Evolutionary conservation across 2,797 vertebrate species (phyloP).

Genomic region (Oceanodroma leucorhoa): DNA sequence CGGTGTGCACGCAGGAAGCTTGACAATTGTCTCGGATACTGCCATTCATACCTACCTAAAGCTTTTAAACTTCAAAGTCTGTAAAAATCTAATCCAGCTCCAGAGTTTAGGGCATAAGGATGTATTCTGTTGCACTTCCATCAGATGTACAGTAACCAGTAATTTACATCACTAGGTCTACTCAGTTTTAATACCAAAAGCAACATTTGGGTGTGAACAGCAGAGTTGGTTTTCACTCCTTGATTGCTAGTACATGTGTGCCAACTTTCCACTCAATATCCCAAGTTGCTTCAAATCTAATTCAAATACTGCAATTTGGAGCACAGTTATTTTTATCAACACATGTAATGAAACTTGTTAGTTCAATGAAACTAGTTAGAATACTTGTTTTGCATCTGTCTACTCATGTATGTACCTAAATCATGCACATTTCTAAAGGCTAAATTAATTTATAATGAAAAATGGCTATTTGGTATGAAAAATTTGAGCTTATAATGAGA

Average conservation of each 20-base stretch:
- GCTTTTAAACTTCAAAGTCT: neutral
- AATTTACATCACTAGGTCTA: neutral
- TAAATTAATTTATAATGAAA: neutral
- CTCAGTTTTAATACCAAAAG: neutral
- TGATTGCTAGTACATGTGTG: neutral
- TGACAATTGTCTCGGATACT: neutral
- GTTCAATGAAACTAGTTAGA: neutral
- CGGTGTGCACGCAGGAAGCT: neutral
- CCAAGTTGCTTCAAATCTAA: neutral
- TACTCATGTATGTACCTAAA: neutral
- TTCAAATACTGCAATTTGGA: neutral
- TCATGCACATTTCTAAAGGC: neutral
- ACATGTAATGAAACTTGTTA: neutral
- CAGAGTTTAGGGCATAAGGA: neutral
- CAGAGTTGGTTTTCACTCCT: neutral
- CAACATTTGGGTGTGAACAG: neutral
- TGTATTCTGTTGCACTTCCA: neutral
- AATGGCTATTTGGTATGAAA: neutral
- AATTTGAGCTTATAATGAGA: neutral
- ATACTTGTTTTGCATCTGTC: neutral
- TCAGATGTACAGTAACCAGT: neutral
- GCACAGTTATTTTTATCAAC: neutral
- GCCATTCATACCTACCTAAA: neutral
- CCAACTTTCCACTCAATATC: neutral
- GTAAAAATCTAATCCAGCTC: neutral